Evolutionary conservation across 1,140 invertebrate species (phyloP).

Genomic region (Heliothis subflexa): DNA sequence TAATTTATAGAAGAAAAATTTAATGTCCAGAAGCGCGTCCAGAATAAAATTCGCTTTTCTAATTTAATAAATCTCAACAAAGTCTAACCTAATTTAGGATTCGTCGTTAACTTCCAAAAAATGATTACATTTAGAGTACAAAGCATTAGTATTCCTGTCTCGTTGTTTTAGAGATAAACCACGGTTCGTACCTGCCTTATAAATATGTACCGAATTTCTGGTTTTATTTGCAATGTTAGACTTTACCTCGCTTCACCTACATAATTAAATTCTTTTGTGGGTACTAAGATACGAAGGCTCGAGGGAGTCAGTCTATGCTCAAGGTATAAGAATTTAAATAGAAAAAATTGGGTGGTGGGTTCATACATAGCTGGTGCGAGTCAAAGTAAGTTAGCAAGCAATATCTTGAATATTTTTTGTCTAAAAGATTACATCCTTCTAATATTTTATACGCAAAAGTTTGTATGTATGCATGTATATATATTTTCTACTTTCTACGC

Average conservation of each 20-base stretch:
- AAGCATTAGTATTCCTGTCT: conserved; percentile 19
- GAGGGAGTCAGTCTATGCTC: conserved; percentile 10
- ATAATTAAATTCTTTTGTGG: conserved; percentile 43
- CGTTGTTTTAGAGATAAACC: conserved; percentile 27
- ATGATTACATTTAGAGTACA: conserved; percentile 24
- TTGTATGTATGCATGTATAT: no score
- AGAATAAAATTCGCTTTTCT: conserved; percentile 19
- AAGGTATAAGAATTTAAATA: conserved; percentile 15
- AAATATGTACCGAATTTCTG: conserved; percentile 35
- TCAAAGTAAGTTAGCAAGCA: background rate
- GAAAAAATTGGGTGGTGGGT: conserved; percentile 11
- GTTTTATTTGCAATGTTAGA: conserved; percentile 36
- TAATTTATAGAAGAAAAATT: background rate
- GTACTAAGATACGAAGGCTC: conserved; percentile 8
- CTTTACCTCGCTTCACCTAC: conserved; percentile 29
- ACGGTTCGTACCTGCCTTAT: conserved; percentile 25
- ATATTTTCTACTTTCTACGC: no score
- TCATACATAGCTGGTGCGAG: background rate
- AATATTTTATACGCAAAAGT: no score
- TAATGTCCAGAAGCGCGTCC: background rate
- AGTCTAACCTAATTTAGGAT: conserved; percentile 24
- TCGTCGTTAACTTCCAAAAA: conserved; percentile 27
- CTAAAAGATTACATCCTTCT: no score
- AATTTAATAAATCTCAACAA: conserved; percentile 30
- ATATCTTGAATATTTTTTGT: no score